Evolutionary conservation across 2,888 invertebrate genomes (phyloP), one percentile per base, ranked within the genome.

Genomic region (Dorcus hopei): DNA sequence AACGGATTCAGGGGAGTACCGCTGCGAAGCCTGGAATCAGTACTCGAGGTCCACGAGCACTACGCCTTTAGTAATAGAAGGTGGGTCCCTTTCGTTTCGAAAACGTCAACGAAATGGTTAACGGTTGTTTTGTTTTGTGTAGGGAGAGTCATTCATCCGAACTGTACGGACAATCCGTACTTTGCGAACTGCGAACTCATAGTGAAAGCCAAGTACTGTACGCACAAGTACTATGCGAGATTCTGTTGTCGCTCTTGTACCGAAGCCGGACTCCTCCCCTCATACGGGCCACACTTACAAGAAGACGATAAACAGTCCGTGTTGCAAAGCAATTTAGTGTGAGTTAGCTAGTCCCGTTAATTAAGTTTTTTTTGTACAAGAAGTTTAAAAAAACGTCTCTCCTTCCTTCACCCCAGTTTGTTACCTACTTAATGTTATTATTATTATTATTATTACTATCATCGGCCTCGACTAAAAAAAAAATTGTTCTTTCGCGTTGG

Each of bases 191-290:
- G 97, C 78, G 82, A 84, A 45, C 83, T 96, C 56, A 96, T 97
- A 69, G 94, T 97, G 3, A 82, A 85, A 71, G 94, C 89, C 57
- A 84, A 85, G 57, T 93, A 89, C 77, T 97, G 97, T 77, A 81
- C 82, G n/a, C 94, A 97, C 80, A 83, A 85, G 65, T 97, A 95
- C 80, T 97, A 97, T 79, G 93, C 93, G 65, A 85, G 85, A 62
- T 95, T 95, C 86, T 97, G 97, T 79, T 97, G 97, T 80, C 86
- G 89, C 76, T 94, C 95, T 1, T 97, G 97, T 77, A 91, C 93
- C 61, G 82, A 90, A 74, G 93, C 93, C 0, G 94, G 94, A 1
- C 90, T 90, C 74, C 79, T 93, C 59, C 80, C 83, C 14, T 70
- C 76, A 3, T 73, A 75, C 61, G 81, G 81, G 9, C 59, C 59